These are phyloP conservation scores for Aythya baeri DNA, from an alignment of 2,113 vertebrate species.

Conservation along the genomic window DNA sequence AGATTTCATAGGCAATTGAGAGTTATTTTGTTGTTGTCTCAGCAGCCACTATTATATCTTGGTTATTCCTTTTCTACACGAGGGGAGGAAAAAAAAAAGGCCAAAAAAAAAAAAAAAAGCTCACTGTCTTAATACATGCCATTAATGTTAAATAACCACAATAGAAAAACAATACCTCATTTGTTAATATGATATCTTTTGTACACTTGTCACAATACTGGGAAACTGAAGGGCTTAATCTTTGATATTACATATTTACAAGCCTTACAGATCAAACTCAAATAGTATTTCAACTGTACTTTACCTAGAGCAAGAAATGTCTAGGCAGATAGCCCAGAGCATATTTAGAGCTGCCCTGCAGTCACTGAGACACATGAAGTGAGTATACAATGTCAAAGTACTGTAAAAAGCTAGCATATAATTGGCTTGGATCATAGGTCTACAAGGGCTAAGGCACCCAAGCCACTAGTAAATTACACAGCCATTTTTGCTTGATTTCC, in stretches of 20 bases:
- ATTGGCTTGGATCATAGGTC: conserved; percentile 69
- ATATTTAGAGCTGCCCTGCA: conserved; percentile 70
- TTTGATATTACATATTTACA: conserved; percentile 73
- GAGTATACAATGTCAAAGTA: conserved; percentile 66
- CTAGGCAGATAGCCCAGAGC: conserved; percentile 73
- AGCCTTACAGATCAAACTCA: conserved; percentile 67
- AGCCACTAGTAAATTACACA: conserved; percentile 46
- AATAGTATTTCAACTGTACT: conserved; percentile 67
- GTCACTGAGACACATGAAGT: conserved; percentile 69
- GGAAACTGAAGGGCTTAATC: conserved; percentile 1
- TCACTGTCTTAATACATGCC: background rate
- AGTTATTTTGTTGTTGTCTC: background rate
- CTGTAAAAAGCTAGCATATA: conserved; percentile 68
- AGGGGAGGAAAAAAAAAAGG: background rate
- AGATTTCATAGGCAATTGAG: background rate
- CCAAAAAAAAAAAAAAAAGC: no score
- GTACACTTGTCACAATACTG: conserved; percentile 13
- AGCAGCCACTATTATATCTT: background rate
- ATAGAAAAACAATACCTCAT: background rate
- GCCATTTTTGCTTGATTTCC: conserved; percentile 59
- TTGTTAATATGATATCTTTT: conserved; percentile 30
- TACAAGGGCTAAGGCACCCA: background rate
- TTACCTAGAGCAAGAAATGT: conserved; percentile 77
- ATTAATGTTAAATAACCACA: conserved; percentile 20
- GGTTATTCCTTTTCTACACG: background rate